Conservation (phyloP, 2,113 vertebrate genomes). For the Otolemur garnettii region DNA sequence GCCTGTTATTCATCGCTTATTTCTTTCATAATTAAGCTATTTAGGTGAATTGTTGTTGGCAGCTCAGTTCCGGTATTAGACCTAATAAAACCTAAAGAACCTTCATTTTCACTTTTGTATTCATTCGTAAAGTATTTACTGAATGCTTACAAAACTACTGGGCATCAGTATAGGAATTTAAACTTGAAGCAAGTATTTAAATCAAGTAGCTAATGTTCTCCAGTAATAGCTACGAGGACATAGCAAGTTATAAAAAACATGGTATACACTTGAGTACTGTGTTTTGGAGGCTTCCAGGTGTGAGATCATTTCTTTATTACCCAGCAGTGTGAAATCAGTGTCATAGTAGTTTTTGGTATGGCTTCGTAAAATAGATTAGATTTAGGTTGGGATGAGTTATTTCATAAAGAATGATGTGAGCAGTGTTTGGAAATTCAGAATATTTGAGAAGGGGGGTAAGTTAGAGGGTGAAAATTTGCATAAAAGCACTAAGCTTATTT, state of each 20-base stretch:
- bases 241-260: background rate
- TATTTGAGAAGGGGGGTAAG: background rate
- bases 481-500: background rate
- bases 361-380: background rate
- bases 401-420: slow-evolving; percentile 39
- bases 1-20: background rate
- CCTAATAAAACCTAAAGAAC: background rate
- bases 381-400: background rate
- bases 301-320: background rate
- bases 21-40: background rate
- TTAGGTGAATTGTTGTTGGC: background rate
- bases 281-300: background rate
- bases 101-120: background rate
- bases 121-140: background rate
- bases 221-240: background rate
- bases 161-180: background rate
- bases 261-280: background rate
- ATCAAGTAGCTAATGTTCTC: background rate
- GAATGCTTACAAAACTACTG: background rate
- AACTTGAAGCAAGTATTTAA: background rate
- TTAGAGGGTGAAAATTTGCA: slow-evolving; percentile 4
- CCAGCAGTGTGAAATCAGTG: background rate
- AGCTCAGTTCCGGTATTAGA: background rate
- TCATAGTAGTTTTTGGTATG: background rate
- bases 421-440: background rate